Evolutionary conservation across 2,888 invertebrate genomes (phyloP), one percentile per base, ranked within the genome.

Genomic region (Drosophila longiperda): DNA sequence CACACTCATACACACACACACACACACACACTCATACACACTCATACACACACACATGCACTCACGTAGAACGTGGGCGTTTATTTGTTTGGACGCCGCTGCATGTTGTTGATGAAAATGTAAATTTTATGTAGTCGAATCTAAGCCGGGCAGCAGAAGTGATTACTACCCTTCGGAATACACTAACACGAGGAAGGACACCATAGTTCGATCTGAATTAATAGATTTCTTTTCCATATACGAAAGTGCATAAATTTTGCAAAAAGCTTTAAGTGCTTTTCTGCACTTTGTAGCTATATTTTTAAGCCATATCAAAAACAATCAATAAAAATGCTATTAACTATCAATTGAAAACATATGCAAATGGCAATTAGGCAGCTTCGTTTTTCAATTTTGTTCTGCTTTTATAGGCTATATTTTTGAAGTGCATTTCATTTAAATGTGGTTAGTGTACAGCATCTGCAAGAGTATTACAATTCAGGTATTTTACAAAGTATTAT

Each of bases 41-140:
- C 34, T 20, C 12, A 11, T 49, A 32, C 26, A 33, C 32, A 48
- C 34, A 29, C 29, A 40, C 38, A 60, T 50, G 17, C 48, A 34
- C 33, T 45, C n/a, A 50, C 17, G 6, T 23, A 42, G 9, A 40
- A 55, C 54, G 67, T 71, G 70, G 61, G 66, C 59, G 69, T 68
- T 75, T 78, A 72, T 82, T 74, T 82, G 85, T 72, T 69, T 66
- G 62, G 64, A 62, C 78, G 67, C 53, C 60, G 68, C 69, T 78
- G 73, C 78, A 66, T 75, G 76, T 73, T 75, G 74, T 72, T 77
- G 85, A 87, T 89, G 80, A 87, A 89, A 90, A 90, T 90, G 90
- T 84, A 87, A 90, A 87, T 90, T 78, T 75, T 73, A 81, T 82
- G 82, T 89, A 90, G 66, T 65, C 67, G 78, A 69, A 65, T 68